Base-by-base conservation (phyloP, 1,140 invertebrate species). In the Ylistrum balloti region DNA sequence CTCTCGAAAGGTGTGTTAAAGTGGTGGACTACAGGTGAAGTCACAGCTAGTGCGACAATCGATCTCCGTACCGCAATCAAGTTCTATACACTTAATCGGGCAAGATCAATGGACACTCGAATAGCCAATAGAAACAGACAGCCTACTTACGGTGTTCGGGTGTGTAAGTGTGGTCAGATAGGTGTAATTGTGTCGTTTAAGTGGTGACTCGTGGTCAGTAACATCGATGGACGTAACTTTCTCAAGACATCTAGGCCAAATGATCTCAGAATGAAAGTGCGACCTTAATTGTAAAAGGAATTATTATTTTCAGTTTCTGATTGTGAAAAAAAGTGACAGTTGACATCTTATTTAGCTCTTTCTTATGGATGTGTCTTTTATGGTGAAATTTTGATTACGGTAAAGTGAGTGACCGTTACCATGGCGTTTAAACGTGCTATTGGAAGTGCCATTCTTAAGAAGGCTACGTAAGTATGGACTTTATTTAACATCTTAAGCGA, bases 21-120 rank as follows among this genome's bases (percentile, higher is more conserved):
- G 35, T 38, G 13, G n/a, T n/a, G 45, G 45, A 28, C 11, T 5
- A 74, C 56, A 74, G 56, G 56, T 74, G n/a, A 74, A 17, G 22
- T 13, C 35, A 56, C 45, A 28, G 22, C 56, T 74, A n/a, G 41
- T 17, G 17, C 41, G n/a, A 74, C 56, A 74, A 28, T 74, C 56
- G 56, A 28, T 74, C 56, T 74, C 56, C 5, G 56, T n/a, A 74
- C 56, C 22, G 56, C 56, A 74, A 74, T 74, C 56, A 74, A 74
- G 56, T 74, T n/a, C 56, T 74, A 74, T 74, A 74, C 56, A 74
- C 56, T 74, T 74, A 74, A 74, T 74, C 56, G 56, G 7, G 56
- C 22, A 28, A 74, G 56, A 74, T 74, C 56, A 74, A 74, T 74
- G 56, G 56, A 17, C 56, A 74, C 56, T 11, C 1, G 22, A 17